phyloP scores from a whole-genome alignment of 2,888 invertebrate species.

The Myopa tessellatipennis region DNA sequence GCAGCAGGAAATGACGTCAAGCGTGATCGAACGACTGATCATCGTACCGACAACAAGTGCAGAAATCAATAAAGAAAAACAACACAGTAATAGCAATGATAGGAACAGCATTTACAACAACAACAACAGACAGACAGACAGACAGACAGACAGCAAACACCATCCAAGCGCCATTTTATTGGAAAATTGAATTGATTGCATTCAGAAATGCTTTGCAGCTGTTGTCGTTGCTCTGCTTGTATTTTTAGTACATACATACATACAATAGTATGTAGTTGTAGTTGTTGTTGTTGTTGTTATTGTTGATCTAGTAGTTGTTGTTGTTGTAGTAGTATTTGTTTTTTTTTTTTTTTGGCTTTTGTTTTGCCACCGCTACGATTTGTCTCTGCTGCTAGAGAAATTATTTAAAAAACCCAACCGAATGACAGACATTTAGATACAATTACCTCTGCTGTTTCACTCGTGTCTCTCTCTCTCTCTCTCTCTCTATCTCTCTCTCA shows the following conservation, averaged over 20 bases:
- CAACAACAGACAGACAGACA: constrained; percentile 14
- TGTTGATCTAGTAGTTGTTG: neutral
- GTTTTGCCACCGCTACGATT: neutral
- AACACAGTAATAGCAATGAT: constrained; percentile 40
- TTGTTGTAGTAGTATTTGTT: neutral
- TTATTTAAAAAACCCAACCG: neutral
- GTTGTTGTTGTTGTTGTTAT: constrained; percentile 11
- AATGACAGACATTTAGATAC: neutral
- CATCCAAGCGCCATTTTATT: constrained; percentile 39
- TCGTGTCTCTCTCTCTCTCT: neutral
- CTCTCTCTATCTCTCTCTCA: neutral
- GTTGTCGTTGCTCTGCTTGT: constrained; percentile 5
- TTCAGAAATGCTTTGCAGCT: constrained; percentile 26
- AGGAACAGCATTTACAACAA: constrained; percentile 43
- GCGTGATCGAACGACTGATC: neutral
- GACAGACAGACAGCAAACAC: constrained; percentile 3
- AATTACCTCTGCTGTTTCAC: neutral
- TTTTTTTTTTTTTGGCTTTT: neutral
- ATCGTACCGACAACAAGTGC: constrained; percentile 3
- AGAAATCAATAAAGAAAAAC: constrained; percentile 30
- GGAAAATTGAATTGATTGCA: constrained; percentile 32
- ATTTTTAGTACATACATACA: neutral
- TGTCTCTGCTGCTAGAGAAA: neutral
- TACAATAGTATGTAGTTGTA: neutral
- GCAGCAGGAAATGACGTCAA: constrained; percentile 34